Evolutionary conservation across 2,797 vertebrate species (phyloP).

Genomic region (Enteromius afrohamiltoni): DNA sequence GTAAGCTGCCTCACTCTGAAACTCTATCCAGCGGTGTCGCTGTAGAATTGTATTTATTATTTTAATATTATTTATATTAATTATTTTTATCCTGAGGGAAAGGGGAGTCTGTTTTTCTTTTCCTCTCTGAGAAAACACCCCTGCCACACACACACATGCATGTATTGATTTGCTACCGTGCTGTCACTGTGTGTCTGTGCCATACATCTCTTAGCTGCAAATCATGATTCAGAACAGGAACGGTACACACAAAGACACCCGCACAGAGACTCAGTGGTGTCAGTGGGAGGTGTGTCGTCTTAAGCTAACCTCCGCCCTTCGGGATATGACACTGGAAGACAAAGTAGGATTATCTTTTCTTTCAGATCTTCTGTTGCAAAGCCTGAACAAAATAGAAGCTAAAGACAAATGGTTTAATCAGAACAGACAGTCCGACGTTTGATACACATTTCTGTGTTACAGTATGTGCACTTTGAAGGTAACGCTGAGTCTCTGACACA

Average conservation of each 20-base stretch:
- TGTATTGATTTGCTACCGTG: conserved; percentile 38
- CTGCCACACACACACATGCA: conserved; percentile 10
- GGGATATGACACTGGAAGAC: conserved; percentile 34
- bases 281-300: conserved; percentile 32
- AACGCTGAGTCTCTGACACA: background rate
- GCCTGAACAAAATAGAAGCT: conserved; percentile 7
- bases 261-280: conserved; percentile 34
- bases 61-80: background rate
- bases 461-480: background rate
- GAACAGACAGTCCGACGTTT: conserved; percentile 5
- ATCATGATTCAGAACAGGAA: conserved; percentile 53
- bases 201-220: conserved; percentile 47
- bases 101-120: conserved; percentile 29
- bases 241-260: conserved; percentile 30
- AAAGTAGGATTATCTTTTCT: conserved; percentile 44
- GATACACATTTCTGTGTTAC: conserved; percentile 5
- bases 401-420: conserved; percentile 24
- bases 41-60: background rate
- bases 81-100: background rate
- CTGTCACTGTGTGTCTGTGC: conserved; percentile 36
- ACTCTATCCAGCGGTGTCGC: background rate
- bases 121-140: conserved; percentile 50
- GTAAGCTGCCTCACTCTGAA: conserved; percentile 3
- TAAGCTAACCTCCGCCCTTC: conserved; percentile 40
- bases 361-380: conserved; percentile 27